Evolutionary conservation across 1,140 invertebrate genomes (phyloP).

Genomic region (Nasonia vitripennis): DNA sequence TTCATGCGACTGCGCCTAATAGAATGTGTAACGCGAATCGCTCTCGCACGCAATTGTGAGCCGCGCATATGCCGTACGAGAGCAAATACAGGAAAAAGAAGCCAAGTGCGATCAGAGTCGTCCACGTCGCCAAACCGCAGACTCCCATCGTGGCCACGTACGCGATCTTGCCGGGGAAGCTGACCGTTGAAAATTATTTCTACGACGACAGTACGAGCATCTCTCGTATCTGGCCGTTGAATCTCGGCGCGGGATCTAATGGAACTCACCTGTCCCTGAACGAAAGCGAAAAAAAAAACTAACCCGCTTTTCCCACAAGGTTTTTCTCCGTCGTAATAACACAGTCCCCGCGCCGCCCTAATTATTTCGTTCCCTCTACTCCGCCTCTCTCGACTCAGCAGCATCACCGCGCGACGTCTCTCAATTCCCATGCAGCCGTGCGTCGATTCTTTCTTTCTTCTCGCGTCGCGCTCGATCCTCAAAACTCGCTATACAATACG

Average conservation of each 20-base stretch:
- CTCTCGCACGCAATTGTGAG: not conserved
- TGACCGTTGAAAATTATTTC: not conserved
- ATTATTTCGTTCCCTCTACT: too few relatives aligned
- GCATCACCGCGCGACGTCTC: too few relatives aligned
- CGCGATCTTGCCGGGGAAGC: too few relatives aligned
- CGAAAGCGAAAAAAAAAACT: too few relatives aligned
- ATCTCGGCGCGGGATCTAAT: too few relatives aligned
- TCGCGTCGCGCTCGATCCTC: not conserved
- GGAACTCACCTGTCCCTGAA: too few relatives aligned
- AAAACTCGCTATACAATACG: not conserved
- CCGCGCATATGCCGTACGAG: not conserved
- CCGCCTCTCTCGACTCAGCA: not conserved
- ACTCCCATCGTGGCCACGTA: slow-evolving; percentile 23
- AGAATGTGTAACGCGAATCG: slow-evolving; percentile 26
- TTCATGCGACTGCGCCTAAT: not conserved
- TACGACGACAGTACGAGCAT: too few relatives aligned
- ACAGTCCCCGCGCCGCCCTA: not conserved
- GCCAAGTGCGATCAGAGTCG: not conserved
- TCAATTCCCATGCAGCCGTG: too few relatives aligned
- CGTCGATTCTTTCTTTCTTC: not conserved
- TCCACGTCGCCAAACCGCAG: slow-evolving; percentile 46
- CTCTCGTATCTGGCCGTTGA: too few relatives aligned
- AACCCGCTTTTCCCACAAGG: too few relatives aligned
- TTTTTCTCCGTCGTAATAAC: slow-evolving; percentile 18
- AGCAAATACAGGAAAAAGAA: slow-evolving; percentile 8